Evolutionary conservation across 2,113 vertebrate genomes (phyloP), one percentile per base, ranked within the genome.

Genomic region (Excalfactoria chinensis): DNA sequence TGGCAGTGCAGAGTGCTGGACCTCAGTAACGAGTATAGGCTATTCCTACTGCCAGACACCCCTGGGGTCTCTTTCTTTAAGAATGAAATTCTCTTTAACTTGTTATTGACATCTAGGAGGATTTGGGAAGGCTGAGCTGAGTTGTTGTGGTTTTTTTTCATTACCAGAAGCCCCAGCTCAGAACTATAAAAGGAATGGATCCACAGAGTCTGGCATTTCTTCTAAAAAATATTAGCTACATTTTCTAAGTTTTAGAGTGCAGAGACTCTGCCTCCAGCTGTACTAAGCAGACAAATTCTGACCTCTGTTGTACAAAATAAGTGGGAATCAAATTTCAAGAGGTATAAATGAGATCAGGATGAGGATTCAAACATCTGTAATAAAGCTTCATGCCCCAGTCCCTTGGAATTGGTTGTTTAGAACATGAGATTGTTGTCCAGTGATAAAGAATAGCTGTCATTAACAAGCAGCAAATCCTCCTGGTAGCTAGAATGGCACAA

Each of bases 41-140:
- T 62, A 23, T 69, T 90, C 43, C 34, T 79, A 14, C 49, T 79
- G 56, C 68, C 81, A 89, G 81, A 70, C 30, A 79, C 34, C 59
- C 60, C 63, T 79, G 46, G 34, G 51, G 41, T 83, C 81, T 92
- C n/a, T 89, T 89, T 89, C 60, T 93, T 89, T 64, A 71, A 71
- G 46, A 83, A 40, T 35, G 59, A 83, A 87, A 90, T 18, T 79
- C 68, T 89, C 81, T 93, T 79, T 92, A 69, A 64, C 22, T 83
- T 66, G 48, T 9, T 72, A 89, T 85, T 66, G 74, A 76, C 71
- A 77, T 43, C 68, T 83, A 46, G 43, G 49, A 74, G 55, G 77
- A 93, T 87, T 85, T 82, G 22, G 17, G 10, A 56, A 92, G n/a
- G 67, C 85, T 79, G 59, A 87, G 49, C 0, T 4, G 55, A 41